A percentile compares a stretch with the other conserved stretches of the same genome.
These are phyloP conservation scores for Discoglossus pictus DNA, from an alignment of 2,797 vertebrate species.

Conservation along the genomic window DNA sequence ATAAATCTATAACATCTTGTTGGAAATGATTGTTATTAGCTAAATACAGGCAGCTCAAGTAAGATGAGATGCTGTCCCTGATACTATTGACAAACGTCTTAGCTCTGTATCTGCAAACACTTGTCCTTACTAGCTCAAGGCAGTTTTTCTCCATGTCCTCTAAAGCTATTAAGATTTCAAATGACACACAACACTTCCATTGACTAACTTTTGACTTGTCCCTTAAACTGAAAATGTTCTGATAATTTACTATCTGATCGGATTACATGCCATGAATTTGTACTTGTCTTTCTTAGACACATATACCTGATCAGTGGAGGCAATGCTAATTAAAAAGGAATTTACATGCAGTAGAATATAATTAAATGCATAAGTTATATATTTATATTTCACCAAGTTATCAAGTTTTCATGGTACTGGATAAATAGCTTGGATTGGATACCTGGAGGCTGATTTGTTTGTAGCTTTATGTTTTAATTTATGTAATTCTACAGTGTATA, in stretches of 20 bases:
- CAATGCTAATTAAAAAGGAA: no score
- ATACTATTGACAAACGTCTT: constrained; percentile 57
- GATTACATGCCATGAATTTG: constrained; percentile 8
- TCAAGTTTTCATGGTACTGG: no score
- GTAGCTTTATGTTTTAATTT: no score
- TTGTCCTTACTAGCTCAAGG: constrained; percentile 37
- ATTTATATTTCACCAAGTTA: no score
- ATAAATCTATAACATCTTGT: constrained; percentile 48
- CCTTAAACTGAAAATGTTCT: constrained; percentile 41
- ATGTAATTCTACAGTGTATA: no score
- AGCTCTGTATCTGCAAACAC: constrained; percentile 56
- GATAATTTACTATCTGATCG: constrained; percentile 27
- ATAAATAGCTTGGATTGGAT: no score
- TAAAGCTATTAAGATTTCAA: constrained; percentile 60
- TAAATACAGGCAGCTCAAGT: constrained; percentile 46
- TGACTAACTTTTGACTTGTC: constrained; percentile 35
- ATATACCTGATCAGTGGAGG: no score
- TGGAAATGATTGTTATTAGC: constrained; percentile 61
- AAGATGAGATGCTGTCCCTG: constrained; percentile 49
- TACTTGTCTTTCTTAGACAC: not conserved
- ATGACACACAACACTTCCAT: constrained; percentile 53
- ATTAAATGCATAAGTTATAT: no score
- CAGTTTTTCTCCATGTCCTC: constrained; percentile 58
- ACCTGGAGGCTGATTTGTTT: no score
- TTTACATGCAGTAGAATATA: no score